Percentiles rank a stretch among this genome's conserved stretches.
These are phyloP conservation scores for Deroptyus accipitrinus DNA, from an alignment of 2,113 vertebrate species.

Conservation along the genomic window DNA sequence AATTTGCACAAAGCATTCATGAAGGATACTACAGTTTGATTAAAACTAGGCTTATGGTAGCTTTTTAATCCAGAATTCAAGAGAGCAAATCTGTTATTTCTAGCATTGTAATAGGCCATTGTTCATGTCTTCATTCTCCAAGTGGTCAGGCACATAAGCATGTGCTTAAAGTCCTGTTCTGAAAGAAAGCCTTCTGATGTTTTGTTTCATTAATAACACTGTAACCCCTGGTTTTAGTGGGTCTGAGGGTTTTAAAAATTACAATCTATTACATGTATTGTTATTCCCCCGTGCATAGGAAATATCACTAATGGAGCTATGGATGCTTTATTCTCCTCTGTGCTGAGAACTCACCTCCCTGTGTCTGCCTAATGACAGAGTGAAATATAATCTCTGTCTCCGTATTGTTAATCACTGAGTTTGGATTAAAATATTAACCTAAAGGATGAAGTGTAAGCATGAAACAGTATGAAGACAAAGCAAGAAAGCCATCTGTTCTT, in stretches of 20 bases:
- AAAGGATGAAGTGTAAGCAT: neutral
- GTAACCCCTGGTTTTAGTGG: neutral
- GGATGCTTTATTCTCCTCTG: neutral
- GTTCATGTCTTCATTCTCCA: neutral
- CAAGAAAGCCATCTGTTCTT: conserved; percentile 42
- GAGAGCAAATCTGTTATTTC: neutral
- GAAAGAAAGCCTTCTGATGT: neutral
- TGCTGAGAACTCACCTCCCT: conserved; percentile 57
- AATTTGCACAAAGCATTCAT: neutral
- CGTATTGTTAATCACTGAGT: conserved; percentile 26
- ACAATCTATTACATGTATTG: neutral
- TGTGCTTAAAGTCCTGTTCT: neutral
- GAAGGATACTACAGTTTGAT: neutral
- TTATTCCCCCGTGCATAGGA: conserved; percentile 22
- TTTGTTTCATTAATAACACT: conserved; percentile 51
- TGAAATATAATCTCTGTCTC: conserved; percentile 58
- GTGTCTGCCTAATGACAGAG: conserved; percentile 52
- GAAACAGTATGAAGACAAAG: conserved; percentile 24
- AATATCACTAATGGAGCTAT: conserved; percentile 32
- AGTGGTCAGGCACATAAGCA: neutral
- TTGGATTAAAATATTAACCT: conserved; percentile 55
- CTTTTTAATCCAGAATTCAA: neutral
- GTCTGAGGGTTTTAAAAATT: neutral
- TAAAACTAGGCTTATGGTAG: neutral
- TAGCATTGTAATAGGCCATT: neutral